Evolutionary conservation across 2,888 invertebrate species (phyloP), one percentile per base, ranked within the genome.

Genomic region (Heliconius sara): DNA sequence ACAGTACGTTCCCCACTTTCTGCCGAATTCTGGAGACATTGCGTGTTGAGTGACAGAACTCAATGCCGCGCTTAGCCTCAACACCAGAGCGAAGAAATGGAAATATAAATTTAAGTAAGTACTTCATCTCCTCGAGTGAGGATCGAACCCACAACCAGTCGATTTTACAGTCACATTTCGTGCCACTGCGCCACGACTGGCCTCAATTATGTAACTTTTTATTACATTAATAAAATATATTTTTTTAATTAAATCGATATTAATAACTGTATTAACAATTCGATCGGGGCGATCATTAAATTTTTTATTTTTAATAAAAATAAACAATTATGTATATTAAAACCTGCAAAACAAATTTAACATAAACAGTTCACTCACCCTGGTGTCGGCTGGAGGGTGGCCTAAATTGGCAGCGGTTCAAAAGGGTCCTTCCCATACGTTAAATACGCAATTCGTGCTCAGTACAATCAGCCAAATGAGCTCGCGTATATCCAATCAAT

Each of bases 381-480:
- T 85, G 81, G 83, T 83, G 84, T 84, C 74, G 79, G 67, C 78
- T 73, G 74, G 80, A 81, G 83, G 83, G 83, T 79, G 83, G 75
- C 79, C 89, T 88, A 93, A 94, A 95, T 95, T 95, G 94, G 94
- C 93, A 92, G 89, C 91, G 90, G 89, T 90, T 90, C 91, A 86
- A 89, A 88, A 92, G 93, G 95, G 93, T 90, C 88, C 90, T 91
- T 91, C 91, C 92, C 91, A 92, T 91, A 93, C 92, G 93, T 93
- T 94, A 94, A 95, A 93, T 94, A 95, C 92, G 92, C 93, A 93
- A 94, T 94, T 94, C 91, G 90, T 90, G 88, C 89, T 89, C 90
- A 87, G 91, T 92, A 93, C 95, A 94, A 94, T 94, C 93, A 93
- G 87, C 89, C 89, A 92, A 94, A 95, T 93, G 94, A 94, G 93